Base-by-base conservation (phyloP, 2,113 vertebrate species). In the Nothobranchius kuhntae region DNA sequence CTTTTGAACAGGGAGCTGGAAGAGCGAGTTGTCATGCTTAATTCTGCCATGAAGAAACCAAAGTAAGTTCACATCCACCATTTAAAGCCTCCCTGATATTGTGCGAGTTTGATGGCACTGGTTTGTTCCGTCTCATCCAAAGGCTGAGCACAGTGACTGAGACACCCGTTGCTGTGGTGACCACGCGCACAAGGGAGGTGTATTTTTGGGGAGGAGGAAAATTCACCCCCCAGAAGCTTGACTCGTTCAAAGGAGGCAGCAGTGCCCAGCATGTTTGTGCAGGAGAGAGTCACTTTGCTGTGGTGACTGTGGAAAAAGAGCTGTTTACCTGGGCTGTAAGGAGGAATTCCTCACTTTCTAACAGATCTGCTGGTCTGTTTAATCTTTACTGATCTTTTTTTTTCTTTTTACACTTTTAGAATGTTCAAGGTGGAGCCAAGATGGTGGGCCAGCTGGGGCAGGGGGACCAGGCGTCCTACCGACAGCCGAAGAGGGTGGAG, bases 311-410 rank as follows among this genome's bases (percentile, higher is more conserved):
- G 86, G 97, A 99, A 86, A 99, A 99, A 86, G 98, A 99, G 82
- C 94, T 99, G 21, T 99, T 98, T 80, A 98, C 96, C 0, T 99
- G 98, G 98, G 97, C 98, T 89, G 98, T 99, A 91, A 98, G 98
- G 87, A 76, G 44, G 17, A 9, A 51, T n/a, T 15, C 13, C 2
- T 55, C 24, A 14, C 50, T 59, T 35, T 26, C 3, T n/a, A 30
- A n/a, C n/a, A 65, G 38, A 56, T 0, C 0, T 3, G 8, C 9
- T 9, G 21, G 13, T 51, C 46, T 14, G 2, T 13, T 35, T 54
- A 3, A 38, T 12, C 7, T 61, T 30, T 9, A 58, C 52, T 1
- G 10, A 68, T 52, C 61, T 56, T 45, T 56, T 46, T 3, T 40
- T 35, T 74, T 14, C 53, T 30, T 21, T 21, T 21, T 21, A 21